Conservation (phyloP, 1,140 invertebrate genomes). For the Cyrtorhinus lividipennis region DNA sequence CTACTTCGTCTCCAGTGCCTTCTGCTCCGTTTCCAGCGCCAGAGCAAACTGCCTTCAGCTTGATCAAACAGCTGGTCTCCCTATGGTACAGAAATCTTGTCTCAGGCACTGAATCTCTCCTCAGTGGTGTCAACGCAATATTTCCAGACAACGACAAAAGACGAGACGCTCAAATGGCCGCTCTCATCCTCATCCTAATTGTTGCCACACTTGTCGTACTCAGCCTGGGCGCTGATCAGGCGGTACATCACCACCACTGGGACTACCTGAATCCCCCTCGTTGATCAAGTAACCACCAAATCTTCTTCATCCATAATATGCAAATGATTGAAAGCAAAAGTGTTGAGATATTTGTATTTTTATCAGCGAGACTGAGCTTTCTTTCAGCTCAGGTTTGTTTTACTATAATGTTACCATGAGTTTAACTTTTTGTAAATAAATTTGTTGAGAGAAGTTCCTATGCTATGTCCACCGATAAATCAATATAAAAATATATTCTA, state of each 20-base stretch:
- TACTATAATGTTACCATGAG: too few species aligned
- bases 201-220: conserved; percentile 54
- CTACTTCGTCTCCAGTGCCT: not conserved
- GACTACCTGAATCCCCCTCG: conserved; percentile 43
- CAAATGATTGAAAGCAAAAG: not conserved
- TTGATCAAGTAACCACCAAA: not conserved
- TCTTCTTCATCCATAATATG: too few species aligned
- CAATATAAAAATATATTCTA: too few species aligned
- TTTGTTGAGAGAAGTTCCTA: too few species aligned
- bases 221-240: conserved; percentile 45
- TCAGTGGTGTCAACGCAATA: conserved; percentile 17
- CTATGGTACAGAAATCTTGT: conserved; percentile 18
- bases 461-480: too few species aligned
- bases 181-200: conserved; percentile 57
- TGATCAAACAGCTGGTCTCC: conserved; percentile 18
- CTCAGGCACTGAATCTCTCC: conserved; percentile 11
- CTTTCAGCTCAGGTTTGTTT: not conserved
- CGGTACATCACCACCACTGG: conserved; percentile 64
- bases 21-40: not conserved
- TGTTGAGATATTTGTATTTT: not conserved
- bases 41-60: conserved; percentile 13
- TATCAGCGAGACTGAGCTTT: not conserved
- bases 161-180: conserved; percentile 48
- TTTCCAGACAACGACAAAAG: conserved; percentile 37
- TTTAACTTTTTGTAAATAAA: too few species aligned